phyloP scores from a whole-genome alignment of 2,888 invertebrate genomes.

The Escarpia spicata region DNA sequence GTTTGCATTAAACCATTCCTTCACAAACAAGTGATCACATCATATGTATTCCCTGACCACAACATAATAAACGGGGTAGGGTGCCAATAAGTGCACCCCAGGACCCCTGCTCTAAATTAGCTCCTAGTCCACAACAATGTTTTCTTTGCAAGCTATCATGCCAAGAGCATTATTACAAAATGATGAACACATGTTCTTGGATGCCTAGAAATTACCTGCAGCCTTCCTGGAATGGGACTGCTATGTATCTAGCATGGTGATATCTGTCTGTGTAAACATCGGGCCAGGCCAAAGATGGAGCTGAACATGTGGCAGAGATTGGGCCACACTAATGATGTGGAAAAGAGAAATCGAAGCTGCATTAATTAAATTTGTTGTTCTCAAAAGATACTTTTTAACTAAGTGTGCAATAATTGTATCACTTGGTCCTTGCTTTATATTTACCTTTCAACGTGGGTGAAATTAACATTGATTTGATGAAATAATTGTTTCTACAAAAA shows the following conservation, averaged over 20 bases:
- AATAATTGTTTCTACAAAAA: background rate
- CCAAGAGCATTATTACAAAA: slow-evolving; percentile 16
- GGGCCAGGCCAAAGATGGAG: background rate
- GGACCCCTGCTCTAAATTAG: background rate
- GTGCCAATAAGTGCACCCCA: background rate
- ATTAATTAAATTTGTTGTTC: background rate
- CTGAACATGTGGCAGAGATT: background rate
- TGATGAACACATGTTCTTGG: background rate
- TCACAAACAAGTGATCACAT: background rate
- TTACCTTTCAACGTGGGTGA: background rate
- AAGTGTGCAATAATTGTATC: too few species aligned
- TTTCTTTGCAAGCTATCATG: slow-evolving; percentile 16
- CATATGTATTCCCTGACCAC: background rate
- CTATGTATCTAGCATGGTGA: background rate
- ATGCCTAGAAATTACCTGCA: slow-evolving; percentile 16
- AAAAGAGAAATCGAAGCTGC: background rate
- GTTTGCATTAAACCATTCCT: background rate
- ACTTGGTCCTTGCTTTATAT: background rate
- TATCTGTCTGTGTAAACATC: slow-evolving; percentile 5
- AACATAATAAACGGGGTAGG: background rate
- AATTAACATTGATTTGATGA: background rate
- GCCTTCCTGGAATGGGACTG: slow-evolving; percentile 3
- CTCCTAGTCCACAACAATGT: background rate
- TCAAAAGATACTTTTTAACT: background rate
- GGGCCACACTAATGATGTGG: background rate